Conservation (phyloP, 2,888 invertebrate genomes). For the Phytoseiulus persimilis region DNA sequence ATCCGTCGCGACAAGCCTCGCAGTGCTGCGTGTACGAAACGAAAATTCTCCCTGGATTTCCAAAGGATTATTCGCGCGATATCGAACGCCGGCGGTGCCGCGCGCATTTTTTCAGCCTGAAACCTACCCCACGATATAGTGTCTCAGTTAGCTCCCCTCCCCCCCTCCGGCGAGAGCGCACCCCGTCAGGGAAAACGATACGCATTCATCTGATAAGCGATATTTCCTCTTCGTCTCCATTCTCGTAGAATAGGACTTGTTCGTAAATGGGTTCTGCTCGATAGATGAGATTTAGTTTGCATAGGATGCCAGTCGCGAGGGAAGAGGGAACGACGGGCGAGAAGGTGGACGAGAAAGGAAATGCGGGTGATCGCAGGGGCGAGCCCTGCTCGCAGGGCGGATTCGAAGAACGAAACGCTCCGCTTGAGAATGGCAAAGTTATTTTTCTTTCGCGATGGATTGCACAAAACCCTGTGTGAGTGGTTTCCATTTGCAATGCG, state of each 20-base stretch:
- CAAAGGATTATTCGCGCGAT: no score
- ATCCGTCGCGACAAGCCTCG: no score
- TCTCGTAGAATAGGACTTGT: neutral
- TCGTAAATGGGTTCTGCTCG: neutral
- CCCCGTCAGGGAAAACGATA: neutral
- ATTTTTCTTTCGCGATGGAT: neutral
- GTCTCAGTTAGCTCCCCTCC: no score
- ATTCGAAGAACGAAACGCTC: neutral
- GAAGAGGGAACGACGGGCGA: neutral
- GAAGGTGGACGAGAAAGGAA: neutral
- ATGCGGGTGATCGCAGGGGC: neutral
- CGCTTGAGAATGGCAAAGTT: neutral
- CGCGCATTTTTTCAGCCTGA: no score
- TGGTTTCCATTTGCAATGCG: neutral
- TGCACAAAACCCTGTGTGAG: neutral
- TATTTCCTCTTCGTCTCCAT: neutral
- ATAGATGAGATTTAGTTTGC: neutral
- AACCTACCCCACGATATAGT: no score
- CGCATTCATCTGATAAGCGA: neutral
- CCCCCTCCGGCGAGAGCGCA: no score
- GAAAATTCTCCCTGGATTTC: no score
- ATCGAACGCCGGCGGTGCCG: no score
- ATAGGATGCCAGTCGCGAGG: neutral
- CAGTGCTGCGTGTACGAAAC: no score
- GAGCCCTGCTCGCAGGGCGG: neutral